These are phyloP conservation scores for Standfussiana lucernea DNA, from an alignment of 2,888 invertebrate species.

Conservation along the genomic window DNA sequence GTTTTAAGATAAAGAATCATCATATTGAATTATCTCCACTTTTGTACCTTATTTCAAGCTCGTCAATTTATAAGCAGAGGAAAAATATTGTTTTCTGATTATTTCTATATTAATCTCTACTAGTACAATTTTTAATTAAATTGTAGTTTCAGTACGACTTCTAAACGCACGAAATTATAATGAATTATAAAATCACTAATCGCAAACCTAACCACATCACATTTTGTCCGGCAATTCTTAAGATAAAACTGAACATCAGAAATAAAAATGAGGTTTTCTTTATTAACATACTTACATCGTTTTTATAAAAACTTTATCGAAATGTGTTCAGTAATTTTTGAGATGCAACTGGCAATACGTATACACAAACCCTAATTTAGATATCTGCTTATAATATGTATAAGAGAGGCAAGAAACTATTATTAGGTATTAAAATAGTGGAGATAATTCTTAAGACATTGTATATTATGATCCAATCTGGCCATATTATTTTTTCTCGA, in stretches of 20 bases:
- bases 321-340: conserved; percentile 19
- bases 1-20: neutral
- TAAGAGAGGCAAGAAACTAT: neutral
- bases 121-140: conserved; percentile 64
- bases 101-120: conserved; percentile 30
- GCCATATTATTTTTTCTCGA: neutral
- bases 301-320: neutral
- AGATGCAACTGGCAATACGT: conserved; percentile 12
- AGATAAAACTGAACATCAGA: neutral
- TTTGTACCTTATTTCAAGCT: neutral
- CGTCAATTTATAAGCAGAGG: neutral
- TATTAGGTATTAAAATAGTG: neutral
- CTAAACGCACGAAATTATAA: conserved; percentile 28
- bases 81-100: neutral
- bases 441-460: conserved; percentile 11
- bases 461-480: neutral
- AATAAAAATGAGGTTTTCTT: neutral
- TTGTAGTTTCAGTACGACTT: conserved; percentile 61
- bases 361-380: neutral
- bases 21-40: conserved; percentile 36
- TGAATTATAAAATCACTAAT: conserved; percentile 7
- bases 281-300: neutral
- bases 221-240: conserved; percentile 25
- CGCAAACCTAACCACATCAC: neutral
- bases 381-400: conserved; percentile 17